These are phyloP conservation scores for Hyalella azteca DNA, from an alignment of 2,888 invertebrate species.

Conservation along the genomic window DNA sequence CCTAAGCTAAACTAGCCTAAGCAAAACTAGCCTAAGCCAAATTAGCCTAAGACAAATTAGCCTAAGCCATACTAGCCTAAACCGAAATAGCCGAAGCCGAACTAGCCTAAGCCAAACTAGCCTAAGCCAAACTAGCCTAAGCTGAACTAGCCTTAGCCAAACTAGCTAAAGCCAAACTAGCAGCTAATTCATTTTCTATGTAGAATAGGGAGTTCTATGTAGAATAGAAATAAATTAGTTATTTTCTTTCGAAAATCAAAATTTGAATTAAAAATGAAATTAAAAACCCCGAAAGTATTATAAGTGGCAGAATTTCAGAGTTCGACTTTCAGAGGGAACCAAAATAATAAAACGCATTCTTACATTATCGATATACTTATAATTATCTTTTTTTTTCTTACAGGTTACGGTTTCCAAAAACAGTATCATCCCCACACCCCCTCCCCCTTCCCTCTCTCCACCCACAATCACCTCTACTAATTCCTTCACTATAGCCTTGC, in stretches of 20 bases:
- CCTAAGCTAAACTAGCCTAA: constrained; percentile 31
- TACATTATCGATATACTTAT: background rate
- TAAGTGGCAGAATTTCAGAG: too few relatives aligned
- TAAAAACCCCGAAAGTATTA: too few relatives aligned
- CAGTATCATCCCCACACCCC: background rate
- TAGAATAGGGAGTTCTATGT: too few relatives aligned
- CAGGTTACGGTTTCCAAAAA: too few relatives aligned
- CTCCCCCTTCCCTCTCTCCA: constrained; percentile 7
- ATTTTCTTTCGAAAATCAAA: too few relatives aligned
- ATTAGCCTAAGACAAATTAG: background rate
- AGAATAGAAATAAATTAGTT: too few relatives aligned
- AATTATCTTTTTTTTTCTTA: background rate
- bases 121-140: constrained; percentile 6
- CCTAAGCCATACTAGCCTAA: background rate
- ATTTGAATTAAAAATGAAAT: too few relatives aligned
- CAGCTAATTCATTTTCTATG: too few relatives aligned
- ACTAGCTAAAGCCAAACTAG: background rate
- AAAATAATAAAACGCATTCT: background rate
- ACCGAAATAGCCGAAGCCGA: background rate
- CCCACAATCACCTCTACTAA: background rate
- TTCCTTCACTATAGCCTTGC: background rate
- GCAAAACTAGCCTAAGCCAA: constrained; percentile 13
- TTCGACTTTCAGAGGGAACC: too few relatives aligned
- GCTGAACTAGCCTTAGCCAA: constrained; percentile 1
- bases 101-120: background rate